Conservation (phyloP, 2,888 invertebrate species). For the Archaeoteleia sp. region DNA sequence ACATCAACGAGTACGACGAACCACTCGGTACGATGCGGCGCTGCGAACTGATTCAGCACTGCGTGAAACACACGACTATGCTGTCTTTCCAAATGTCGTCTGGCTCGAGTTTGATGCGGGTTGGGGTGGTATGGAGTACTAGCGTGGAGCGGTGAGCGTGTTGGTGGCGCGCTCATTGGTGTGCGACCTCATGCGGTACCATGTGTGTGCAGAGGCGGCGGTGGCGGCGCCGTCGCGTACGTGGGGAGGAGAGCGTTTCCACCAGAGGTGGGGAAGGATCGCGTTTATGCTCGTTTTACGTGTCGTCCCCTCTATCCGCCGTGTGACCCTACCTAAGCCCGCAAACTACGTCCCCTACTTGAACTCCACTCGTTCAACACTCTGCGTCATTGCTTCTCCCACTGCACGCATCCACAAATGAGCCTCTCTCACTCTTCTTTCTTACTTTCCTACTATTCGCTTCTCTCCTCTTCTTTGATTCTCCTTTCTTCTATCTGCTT, state of each 20-base stretch:
- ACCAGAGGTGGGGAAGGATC: slow-evolving; percentile 33
- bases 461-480: neutral
- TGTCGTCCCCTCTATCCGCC: slow-evolving; percentile 21
- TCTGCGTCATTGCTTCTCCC: slow-evolving; percentile 15
- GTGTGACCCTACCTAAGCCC: slow-evolving; percentile 12
- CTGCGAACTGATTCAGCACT: slow-evolving; percentile 67
- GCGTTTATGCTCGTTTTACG: slow-evolving; percentile 62
- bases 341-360: slow-evolving; percentile 34
- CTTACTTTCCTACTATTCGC: neutral
- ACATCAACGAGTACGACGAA: neutral
- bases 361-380: slow-evolving; percentile 15
- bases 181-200: slow-evolving; percentile 8
- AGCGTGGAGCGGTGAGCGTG: slow-evolving; percentile 22
- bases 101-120: slow-evolving; percentile 61
- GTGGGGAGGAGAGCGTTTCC: slow-evolving; percentile 34
- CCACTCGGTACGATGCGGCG: slow-evolving; percentile 63
- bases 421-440: neutral
- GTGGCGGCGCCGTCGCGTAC: slow-evolving; percentile 21
- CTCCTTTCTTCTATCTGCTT: no score
- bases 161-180: neutral
- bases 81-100: slow-evolving; percentile 69
- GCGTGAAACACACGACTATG: slow-evolving; percentile 64
- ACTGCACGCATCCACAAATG: slow-evolving; percentile 1
- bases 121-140: slow-evolving; percentile 45
- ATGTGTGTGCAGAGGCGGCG: slow-evolving; percentile 2